Percentiles rank a stretch among this genome's conserved stretches.
phyloP scores from a whole-genome alignment of 2,797 vertebrate species.

The Eulemur mongoz region DNA sequence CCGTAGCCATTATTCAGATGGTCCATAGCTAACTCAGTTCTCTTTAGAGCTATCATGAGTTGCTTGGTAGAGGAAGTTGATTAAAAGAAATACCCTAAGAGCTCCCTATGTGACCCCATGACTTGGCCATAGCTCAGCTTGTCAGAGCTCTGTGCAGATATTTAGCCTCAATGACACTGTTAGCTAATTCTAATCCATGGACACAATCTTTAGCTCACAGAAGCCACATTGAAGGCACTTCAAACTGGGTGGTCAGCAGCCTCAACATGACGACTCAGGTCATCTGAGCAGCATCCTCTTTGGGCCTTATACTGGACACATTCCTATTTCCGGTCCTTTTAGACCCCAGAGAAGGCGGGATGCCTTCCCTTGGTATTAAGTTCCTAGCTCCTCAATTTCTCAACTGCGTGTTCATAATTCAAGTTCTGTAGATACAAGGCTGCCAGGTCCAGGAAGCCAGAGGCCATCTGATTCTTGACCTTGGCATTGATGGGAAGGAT shows the following conservation, averaged over 20 bases:
- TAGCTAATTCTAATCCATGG: neutral
- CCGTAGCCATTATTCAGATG: constrained; percentile 15
- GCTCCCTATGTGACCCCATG: neutral
- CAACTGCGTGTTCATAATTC: neutral
- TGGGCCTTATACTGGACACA: neutral
- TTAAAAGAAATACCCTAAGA: constrained; percentile 35
- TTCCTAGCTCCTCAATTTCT: neutral
- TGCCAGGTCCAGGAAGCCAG: neutral
- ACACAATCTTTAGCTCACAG: neutral
- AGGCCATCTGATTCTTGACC: neutral
- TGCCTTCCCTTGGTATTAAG: neutral
- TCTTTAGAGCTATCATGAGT: neutral
- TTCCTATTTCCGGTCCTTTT: neutral
- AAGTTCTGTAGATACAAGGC: neutral
- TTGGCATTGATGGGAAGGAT: neutral
- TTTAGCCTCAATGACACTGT: neutral
- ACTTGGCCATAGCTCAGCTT: neutral
- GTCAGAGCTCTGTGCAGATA: neutral
- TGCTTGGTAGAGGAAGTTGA: neutral
- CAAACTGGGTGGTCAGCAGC: neutral
- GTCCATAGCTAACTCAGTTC: constrained; percentile 24
- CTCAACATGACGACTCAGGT: neutral
- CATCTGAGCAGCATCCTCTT: neutral
- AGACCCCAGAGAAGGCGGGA: neutral
- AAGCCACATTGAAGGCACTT: neutral